Conservation (phyloP, 2,797 vertebrate genomes). For the Pempheris klunzingeri region DNA sequence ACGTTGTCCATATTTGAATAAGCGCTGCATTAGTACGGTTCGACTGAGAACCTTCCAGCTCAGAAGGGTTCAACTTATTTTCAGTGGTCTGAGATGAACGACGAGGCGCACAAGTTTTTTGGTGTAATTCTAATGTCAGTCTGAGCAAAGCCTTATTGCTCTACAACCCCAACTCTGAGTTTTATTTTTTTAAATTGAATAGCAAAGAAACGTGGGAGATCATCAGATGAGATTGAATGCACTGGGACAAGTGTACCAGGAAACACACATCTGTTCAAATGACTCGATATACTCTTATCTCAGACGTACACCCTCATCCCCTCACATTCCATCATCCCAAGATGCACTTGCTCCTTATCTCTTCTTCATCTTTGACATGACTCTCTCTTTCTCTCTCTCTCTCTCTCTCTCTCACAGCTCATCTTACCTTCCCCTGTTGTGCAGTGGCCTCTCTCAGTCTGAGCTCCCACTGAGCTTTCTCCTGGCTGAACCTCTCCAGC, state of each 20-base stretch:
- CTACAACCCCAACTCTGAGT: neutral
- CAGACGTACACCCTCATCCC: neutral
- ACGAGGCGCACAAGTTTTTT: neutral
- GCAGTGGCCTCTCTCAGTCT: slow-evolving; percentile 86
- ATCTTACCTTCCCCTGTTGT: slow-evolving; percentile 84
- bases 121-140: neutral
- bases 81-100: neutral
- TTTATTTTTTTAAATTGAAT: neutral
- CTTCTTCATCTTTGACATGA: slow-evolving; percentile 39
- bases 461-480: slow-evolving; percentile 94
- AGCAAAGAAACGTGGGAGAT: neutral
- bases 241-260: neutral
- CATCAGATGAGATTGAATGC: neutral
- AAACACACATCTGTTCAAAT: neutral
- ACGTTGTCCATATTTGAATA: neutral
- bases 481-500: slow-evolving; percentile 92
- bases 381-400: neutral
- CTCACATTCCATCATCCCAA: slow-evolving; percentile 19
- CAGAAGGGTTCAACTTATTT: neutral
- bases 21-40: neutral
- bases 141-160: neutral
- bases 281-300: slow-evolving; percentile 18
- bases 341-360: neutral
- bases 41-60: too few relatives aligned
- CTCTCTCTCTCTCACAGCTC: neutral